Evolutionary conservation across 2,888 invertebrate genomes (phyloP).

Genomic region (Saturnia japonica): DNA sequence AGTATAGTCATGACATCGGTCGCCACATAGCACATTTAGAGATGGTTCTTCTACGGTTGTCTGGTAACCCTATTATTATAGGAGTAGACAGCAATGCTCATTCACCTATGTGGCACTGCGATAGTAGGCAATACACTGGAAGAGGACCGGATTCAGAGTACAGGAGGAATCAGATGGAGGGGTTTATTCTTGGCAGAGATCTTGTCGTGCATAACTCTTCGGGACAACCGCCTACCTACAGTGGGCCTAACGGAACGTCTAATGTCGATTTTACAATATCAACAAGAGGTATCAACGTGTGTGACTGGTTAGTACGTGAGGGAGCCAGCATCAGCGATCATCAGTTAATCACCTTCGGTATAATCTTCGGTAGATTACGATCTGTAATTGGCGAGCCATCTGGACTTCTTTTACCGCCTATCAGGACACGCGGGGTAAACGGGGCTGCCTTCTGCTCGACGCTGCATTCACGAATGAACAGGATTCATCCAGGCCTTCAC

Average conservation of each 20-base stretch:
- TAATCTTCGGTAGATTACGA: not conserved
- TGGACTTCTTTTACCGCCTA: not conserved
- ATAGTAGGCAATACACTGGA: slow-evolving; percentile 25
- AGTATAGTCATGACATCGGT: slow-evolving; percentile 26
- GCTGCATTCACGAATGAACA: too few relatives aligned
- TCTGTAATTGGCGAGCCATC: not conserved
- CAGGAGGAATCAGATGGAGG: slow-evolving; percentile 31
- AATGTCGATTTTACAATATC: slow-evolving; percentile 37
- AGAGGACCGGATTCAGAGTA: too few relatives aligned
- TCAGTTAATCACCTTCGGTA: slow-evolving; percentile 25
- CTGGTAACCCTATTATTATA: slow-evolving; percentile 23
- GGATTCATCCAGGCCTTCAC: too few relatives aligned
- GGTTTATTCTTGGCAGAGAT: not conserved
- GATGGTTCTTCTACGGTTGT: slow-evolving; percentile 22
- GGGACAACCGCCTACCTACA: slow-evolving; percentile 26
- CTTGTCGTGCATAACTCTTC: too few relatives aligned
- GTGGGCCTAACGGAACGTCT: slow-evolving; percentile 27
- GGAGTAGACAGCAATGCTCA: slow-evolving; percentile 34
- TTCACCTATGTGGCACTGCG: slow-evolving; percentile 33
- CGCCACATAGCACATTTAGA: slow-evolving; percentile 28
- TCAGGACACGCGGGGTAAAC: not conserved
- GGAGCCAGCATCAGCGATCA: slow-evolving; percentile 32
- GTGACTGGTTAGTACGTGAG: slow-evolving; percentile 29
- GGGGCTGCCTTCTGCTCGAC: too few relatives aligned
- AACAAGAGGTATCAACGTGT: slow-evolving; percentile 5